These are phyloP conservation scores for Protomyctophum bolini DNA, from an alignment of 2,113 vertebrate species.

Conservation along the genomic window DNA sequence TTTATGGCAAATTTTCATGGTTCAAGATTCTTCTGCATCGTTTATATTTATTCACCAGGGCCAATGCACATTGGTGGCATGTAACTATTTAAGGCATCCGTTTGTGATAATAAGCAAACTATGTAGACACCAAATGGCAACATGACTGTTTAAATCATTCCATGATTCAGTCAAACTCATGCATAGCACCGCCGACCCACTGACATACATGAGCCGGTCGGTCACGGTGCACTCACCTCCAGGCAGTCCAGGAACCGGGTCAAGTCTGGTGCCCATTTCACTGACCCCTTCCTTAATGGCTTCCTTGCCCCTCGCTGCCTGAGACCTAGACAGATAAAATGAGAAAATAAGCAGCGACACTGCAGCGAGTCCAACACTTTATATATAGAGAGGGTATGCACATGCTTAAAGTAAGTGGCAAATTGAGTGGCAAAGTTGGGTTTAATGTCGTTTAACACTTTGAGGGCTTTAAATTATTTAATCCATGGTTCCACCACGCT, in stretches of 20 bases:
- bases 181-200: neutral
- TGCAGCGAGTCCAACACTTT: neutral
- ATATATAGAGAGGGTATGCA: too few relatives aligned
- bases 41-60: too few relatives aligned
- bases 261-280: conserved; percentile 90
- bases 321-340: conserved; percentile 78
- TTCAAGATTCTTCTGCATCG: too few relatives aligned
- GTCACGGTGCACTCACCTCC: conserved; percentile 80
- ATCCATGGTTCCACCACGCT: too few relatives aligned
- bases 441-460: too few relatives aligned
- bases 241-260: conserved; percentile 93
- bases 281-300: conserved; percentile 87
- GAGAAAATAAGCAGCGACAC: neutral
- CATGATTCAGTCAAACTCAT: neutral
- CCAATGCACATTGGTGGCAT: neutral
- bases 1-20: too few relatives aligned
- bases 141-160: too few relatives aligned
- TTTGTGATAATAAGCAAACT: too few relatives aligned
- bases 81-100: neutral
- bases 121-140: too few relatives aligned
- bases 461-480: too few relatives aligned
- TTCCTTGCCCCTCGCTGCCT: conserved; percentile 92
- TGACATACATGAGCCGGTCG: neutral
- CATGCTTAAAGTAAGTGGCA: too few relatives aligned
- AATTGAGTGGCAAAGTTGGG: too few relatives aligned